A percentile compares a stretch with the other conserved stretches of the same genome.
Conservation (phyloP, 2,797 vertebrate species). For the Chelonia mydas region DNA sequence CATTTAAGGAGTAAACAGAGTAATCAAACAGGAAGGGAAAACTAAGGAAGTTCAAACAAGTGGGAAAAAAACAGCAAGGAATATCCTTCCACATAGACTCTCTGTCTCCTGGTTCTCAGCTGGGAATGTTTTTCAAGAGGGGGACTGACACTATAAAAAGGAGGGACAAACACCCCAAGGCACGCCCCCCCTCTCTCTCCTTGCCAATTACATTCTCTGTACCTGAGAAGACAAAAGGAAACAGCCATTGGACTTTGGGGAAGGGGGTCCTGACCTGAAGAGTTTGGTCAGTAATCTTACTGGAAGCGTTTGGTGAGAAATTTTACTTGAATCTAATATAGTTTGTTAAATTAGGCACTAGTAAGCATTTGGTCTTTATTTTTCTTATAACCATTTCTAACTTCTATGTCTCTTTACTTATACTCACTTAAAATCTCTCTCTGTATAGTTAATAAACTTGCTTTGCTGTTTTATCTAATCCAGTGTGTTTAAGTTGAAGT, state of each 20-base stretch:
- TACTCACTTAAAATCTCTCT: not conserved
- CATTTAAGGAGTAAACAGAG: not conserved
- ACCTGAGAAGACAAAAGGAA: not conserved
- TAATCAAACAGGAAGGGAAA: not conserved
- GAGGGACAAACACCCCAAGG: not conserved
- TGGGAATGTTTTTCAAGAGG: not conserved
- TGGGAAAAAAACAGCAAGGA: not conserved
- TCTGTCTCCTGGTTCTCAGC: not conserved
- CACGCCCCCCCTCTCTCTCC: not conserved
- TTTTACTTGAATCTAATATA: not conserved
- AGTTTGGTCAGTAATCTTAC: not conserved
- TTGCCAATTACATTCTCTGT: not conserved
- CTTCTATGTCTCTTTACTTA: not conserved
- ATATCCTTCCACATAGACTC: not conserved
- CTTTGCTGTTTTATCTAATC: not conserved
- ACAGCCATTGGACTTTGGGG: not conserved
- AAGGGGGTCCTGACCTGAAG: not conserved
- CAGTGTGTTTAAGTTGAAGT: not conserved
- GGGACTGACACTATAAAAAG: not conserved
- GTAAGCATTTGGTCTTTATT: not conserved
- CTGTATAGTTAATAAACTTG: not conserved
- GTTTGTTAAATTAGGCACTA: not conserved
- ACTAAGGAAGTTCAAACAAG: not conserved
- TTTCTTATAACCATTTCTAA: not conserved
- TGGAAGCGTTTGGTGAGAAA: not conserved